Conservation (phyloP, 2,888 invertebrate genomes). For the Polyommatus iphigenia region DNA sequence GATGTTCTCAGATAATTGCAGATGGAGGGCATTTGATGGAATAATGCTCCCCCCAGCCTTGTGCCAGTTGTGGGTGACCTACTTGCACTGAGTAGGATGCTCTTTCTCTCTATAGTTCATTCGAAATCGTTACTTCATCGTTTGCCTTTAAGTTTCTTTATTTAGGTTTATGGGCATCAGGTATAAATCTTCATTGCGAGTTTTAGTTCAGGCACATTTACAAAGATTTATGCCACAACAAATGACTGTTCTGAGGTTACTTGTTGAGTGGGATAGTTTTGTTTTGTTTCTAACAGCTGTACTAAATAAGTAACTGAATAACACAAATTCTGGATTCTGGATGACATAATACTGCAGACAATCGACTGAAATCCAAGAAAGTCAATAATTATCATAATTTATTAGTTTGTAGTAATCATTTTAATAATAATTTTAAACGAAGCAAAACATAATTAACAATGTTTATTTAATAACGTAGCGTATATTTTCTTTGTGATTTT, state of each 20-base stretch:
- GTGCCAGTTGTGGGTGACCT: constrained; percentile 64
- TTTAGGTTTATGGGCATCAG: not conserved
- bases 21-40: constrained; percentile 61
- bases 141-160: constrained; percentile 22
- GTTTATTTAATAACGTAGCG: not conserved
- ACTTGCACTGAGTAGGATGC: constrained; percentile 68
- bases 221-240: not conserved
- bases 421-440: not conserved
- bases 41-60: constrained; percentile 75
- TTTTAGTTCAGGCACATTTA: not conserved
- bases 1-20: constrained; percentile 38
- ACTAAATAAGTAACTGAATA: not conserved
- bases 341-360: not conserved
- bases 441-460: not conserved
- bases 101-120: constrained; percentile 49
- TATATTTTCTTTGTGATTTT: constrained; percentile 14
- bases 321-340: not conserved
- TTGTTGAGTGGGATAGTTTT: not conserved
- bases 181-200: not conserved
- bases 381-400: not conserved
- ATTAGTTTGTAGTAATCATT: not conserved
- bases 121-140: constrained; percentile 33
- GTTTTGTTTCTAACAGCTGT: not conserved
- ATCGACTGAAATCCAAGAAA: not conserved
- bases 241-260: not conserved